phyloP scores from a whole-genome alignment of 2,888 invertebrate species.

The Linyphia triangularis region DNA sequence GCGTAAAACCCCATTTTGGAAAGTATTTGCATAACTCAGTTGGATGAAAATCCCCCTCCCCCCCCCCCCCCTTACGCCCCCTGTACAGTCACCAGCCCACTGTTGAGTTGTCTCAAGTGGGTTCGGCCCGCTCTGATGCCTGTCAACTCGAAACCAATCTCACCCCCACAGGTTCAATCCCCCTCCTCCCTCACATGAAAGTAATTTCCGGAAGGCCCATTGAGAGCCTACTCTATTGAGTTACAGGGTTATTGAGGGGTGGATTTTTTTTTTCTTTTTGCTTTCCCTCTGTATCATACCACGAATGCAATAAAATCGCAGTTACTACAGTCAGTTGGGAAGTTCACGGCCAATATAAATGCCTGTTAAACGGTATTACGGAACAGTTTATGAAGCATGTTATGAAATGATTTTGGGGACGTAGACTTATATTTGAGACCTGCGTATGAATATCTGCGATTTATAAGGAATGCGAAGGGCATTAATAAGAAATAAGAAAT shows the following conservation, averaged over 20 bases:
- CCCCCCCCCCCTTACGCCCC: neutral
- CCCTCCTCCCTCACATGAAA: slow-evolving; percentile 27
- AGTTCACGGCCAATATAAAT: slow-evolving; percentile 30
- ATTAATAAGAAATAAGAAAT: too few species aligned
- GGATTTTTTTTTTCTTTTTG: neutral
- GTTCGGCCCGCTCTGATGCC: slow-evolving; percentile 35
- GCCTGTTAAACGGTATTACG: slow-evolving; percentile 2
- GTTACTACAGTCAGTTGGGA: slow-evolving; percentile 20
- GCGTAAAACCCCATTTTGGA: slow-evolving; percentile 9
- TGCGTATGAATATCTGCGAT: too few species aligned
- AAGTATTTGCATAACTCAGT: neutral
- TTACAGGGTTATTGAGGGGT: neutral
- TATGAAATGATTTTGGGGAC: neutral
- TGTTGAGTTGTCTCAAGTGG: slow-evolving; percentile 24
- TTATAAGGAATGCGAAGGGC: too few species aligned
- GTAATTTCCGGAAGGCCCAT: slow-evolving; percentile 61
- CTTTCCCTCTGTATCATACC: neutral
- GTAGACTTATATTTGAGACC: too few species aligned
- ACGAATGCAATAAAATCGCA: slow-evolving; percentile 40
- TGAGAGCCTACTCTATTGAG: slow-evolving; percentile 8
- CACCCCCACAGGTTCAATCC: slow-evolving; percentile 19
- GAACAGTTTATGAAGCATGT: neutral
- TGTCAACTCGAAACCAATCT: slow-evolving; percentile 65
- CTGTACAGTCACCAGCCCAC: neutral
- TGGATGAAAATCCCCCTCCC: neutral